Percentiles rank a stretch among this genome's conserved stretches.
These are phyloP conservation scores for Papilio glaucus DNA, from an alignment of 1,140 invertebrate species.

Conservation along the genomic window DNA sequence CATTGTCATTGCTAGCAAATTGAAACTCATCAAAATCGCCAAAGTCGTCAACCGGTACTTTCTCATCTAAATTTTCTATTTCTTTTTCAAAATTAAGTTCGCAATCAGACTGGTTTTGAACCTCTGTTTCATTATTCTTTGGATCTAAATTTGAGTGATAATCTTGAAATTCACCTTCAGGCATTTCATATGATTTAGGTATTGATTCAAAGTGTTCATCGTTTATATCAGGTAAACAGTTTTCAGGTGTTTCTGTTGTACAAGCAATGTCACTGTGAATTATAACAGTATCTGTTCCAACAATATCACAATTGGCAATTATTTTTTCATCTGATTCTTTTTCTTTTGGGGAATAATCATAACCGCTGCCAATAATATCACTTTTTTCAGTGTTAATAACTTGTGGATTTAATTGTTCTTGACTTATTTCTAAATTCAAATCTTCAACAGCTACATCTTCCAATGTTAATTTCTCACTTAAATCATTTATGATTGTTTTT, in stretches of 20 bases:
- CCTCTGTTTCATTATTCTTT: slow-evolving; percentile 15
- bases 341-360: slow-evolving; percentile 24
- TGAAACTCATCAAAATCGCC: slow-evolving; percentile 42
- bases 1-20: slow-evolving; percentile 20
- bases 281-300: slow-evolving; percentile 15
- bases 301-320: slow-evolving; percentile 10
- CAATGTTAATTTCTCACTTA: slow-evolving; percentile 50
- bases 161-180: slow-evolving; percentile 22
- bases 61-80: slow-evolving; percentile 34
- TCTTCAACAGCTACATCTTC: slow-evolving; percentile 78
- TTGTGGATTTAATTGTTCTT: slow-evolving; percentile 44
- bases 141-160: slow-evolving; percentile 24
- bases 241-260: slow-evolving; percentile 2
- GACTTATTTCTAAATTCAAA: slow-evolving; percentile 74
- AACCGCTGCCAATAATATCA: slow-evolving; percentile 39
- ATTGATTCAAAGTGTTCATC: slow-evolving; percentile 19
- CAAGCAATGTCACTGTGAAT: slow-evolving; percentile 13
- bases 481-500: slow-evolving; percentile 43
- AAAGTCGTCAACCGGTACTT: slow-evolving; percentile 40
- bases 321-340: slow-evolving; percentile 35
- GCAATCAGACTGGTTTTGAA: slow-evolving; percentile 10
- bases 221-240: slow-evolving; percentile 5
- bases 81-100: slow-evolving; percentile 31
- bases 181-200: slow-evolving; percentile 6
- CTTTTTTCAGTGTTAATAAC: slow-evolving; percentile 43